Evolutionary conservation across 2,113 vertebrate genomes (phyloP), one percentile per base, ranked within the genome.

Genomic region (Entelurus aequoreus): DNA sequence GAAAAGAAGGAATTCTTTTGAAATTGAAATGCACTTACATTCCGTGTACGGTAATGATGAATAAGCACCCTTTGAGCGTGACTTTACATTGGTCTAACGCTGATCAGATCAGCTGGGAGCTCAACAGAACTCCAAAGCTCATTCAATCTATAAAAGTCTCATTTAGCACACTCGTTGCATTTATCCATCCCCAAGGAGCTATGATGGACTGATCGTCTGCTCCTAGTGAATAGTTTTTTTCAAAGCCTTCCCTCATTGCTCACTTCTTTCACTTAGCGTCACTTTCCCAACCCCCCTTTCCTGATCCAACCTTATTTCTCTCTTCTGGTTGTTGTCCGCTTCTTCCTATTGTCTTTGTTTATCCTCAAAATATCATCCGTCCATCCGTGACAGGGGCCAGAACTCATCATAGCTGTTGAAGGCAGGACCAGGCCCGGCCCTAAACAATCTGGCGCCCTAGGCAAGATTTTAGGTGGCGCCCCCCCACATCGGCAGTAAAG

Each of bases 141-240:
- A 47, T 44, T 52, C 44, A 35, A 71, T 66, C 48, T 48, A 46
- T 49, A 60, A 72, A 68, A 60, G 54, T 76, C 56, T 67, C 35
- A 61, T 75, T 69, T 70, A 78, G 60, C 51, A 46, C 15, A 65
- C 37, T 42, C 21, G 16, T 69, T 72, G 72, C 64, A 56, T 76
- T 76, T 73, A 76, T 75, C 54, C 70, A 60, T 78, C 73, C 67
- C 72, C 2, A 8, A 67, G 72, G 74, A 72, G 59, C 69, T 65
- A 76, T 78, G 70, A 82, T 65, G 50, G 46, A 68, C 66, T 71
- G 54, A 73, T 78, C 65, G 79, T 78, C 62, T 66, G 67, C 63
- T 76, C 54, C 49, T 52, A 65, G 72, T 59, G 64, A 64, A 68
- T 54, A 62, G 35, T 51, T 44, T 72, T 75, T 63, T 42, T 42